Conservation (phyloP, 2,888 invertebrate species). For the Parochlus steinenii region DNA sequence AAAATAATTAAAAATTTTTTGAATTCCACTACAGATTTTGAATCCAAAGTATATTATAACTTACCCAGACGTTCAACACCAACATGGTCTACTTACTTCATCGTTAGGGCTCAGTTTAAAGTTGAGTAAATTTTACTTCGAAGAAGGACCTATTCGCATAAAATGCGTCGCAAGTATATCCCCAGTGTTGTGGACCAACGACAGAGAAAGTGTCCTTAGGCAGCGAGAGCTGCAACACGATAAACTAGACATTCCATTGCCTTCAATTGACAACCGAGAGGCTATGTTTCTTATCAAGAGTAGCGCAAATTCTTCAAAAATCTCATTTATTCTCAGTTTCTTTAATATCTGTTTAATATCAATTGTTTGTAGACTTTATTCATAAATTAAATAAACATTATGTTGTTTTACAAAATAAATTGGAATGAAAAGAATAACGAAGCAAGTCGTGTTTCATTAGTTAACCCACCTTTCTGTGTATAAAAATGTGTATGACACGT, state of each 20-base stretch:
- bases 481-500: too few species aligned
- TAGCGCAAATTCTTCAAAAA: too few species aligned
- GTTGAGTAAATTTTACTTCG: slow-evolving; percentile 37
- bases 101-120: slow-evolving; percentile 39
- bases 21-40: slow-evolving; percentile 31
- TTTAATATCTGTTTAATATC: too few species aligned
- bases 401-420: too few species aligned
- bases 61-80: slow-evolving; percentile 37
- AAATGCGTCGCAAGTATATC: slow-evolving; percentile 43
- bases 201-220: slow-evolving; percentile 39
- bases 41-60: slow-evolving; percentile 33
- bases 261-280: slow-evolving; percentile 40
- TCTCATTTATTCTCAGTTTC: too few species aligned
- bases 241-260: slow-evolving; percentile 9
- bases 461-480: too few species aligned
- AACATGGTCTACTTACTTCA: slow-evolving; percentile 39
- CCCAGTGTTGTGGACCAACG: slow-evolving; percentile 42
- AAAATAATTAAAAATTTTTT: too few species aligned
- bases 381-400: too few species aligned
- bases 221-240: slow-evolving; percentile 24
- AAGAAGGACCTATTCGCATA: slow-evolving; percentile 40
- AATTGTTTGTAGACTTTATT: too few species aligned
- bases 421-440: too few species aligned
- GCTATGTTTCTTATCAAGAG: slow-evolving; percentile 43
- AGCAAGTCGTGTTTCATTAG: too few species aligned